Evolutionary conservation across 2,113 vertebrate species (phyloP).

Genomic region (Tachysurus fulvidraco): DNA sequence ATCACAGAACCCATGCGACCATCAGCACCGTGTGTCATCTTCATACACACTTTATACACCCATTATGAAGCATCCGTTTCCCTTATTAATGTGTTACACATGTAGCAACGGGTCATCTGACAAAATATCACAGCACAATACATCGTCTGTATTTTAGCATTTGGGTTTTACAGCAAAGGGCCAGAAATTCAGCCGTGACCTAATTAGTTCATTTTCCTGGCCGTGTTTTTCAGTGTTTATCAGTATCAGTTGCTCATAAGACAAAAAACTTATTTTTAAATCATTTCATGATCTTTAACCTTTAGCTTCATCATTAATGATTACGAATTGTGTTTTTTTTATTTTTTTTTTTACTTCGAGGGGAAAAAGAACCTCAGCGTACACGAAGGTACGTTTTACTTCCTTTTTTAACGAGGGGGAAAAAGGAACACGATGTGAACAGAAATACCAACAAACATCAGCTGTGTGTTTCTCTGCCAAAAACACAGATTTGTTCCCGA

Average conservation of each 20-base stretch:
- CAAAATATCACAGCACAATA: not conserved
- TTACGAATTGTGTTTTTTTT: too few species aligned
- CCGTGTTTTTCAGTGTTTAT: not conserved
- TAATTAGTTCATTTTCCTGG: not conserved
- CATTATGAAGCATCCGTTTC: not conserved
- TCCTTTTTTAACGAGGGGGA: not conserved
- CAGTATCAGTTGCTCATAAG: not conserved
- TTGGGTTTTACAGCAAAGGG: not conserved
- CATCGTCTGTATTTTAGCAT: not conserved
- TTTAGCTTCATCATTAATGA: not conserved
- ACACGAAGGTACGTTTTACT: not conserved
- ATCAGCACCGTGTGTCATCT: not conserved
- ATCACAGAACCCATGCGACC: not conserved
- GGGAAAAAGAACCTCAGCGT: not conserved
- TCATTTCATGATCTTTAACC: not conserved
- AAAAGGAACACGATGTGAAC: not conserved
- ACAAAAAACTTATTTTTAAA: not conserved
- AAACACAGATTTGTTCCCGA: not conserved
- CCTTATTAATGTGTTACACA: not conserved
- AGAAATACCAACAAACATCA: not conserved
- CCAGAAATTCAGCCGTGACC: not conserved
- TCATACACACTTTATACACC: not conserved
- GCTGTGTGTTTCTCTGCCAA: not conserved
- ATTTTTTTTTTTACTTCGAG: too few species aligned
- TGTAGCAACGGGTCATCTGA: not conserved